Evolutionary conservation across 2,113 vertebrate species (phyloP).

Genomic region (Hypanus sabinus): DNA sequence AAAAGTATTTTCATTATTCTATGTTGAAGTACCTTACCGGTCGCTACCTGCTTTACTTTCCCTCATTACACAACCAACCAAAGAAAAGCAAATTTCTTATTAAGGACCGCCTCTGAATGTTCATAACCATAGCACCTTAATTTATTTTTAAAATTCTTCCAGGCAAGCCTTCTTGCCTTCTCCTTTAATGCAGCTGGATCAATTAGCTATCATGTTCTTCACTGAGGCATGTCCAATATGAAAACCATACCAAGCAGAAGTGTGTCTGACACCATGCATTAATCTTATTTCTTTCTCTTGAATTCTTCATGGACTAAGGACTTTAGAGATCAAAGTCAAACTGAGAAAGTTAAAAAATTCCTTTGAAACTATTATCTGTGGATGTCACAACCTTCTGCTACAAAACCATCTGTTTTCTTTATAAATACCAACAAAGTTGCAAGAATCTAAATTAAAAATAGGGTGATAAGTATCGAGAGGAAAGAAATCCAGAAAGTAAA

Average conservation of each 20-base stretch:
- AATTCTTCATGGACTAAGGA: constrained; percentile 10
- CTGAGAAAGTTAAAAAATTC: constrained; percentile 17
- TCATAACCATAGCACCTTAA: background rate
- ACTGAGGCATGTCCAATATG: constrained; percentile 31
- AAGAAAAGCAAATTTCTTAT: background rate
- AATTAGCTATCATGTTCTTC: constrained; percentile 23
- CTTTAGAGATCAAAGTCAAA: constrained; percentile 1
- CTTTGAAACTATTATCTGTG: constrained; percentile 2
- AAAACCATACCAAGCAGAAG: constrained; percentile 33
- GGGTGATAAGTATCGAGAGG: background rate
- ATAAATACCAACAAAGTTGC: background rate
- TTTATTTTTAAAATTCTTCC: background rate
- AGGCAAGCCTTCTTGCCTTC: background rate
- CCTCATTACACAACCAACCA: background rate
- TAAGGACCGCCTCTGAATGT: background rate
- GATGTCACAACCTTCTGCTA: background rate
- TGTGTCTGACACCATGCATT: constrained; percentile 28
- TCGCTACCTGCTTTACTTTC: background rate
- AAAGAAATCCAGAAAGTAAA: background rate
- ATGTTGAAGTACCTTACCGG: background rate
- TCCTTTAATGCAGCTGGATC: constrained; percentile 27
- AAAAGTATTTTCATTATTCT: background rate
- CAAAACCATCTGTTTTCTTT: background rate
- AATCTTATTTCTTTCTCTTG: constrained; percentile 28
- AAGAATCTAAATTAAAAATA: background rate